A percentile compares a stretch with the other conserved stretches of the same genome.
These are phyloP conservation scores for Lethocerus indicus DNA, from an alignment of 1,140 invertebrate genomes.

Conservation along the genomic window DNA sequence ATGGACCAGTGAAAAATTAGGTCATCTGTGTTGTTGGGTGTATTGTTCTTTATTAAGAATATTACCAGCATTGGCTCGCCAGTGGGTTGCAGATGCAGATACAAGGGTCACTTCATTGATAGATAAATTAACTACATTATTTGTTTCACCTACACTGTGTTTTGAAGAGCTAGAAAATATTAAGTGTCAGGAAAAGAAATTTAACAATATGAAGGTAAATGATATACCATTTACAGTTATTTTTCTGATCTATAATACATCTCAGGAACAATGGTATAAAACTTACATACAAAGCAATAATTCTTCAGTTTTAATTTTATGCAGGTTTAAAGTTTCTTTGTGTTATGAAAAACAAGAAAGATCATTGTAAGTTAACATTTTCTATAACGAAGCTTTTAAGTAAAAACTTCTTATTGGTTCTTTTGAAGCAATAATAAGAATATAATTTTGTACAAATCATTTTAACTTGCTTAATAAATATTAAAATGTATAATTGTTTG, in stretches of 20 bases:
- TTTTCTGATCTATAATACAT: too few relatives aligned
- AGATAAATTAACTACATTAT: conserved; percentile 54
- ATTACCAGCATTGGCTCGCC: conserved; percentile 58
- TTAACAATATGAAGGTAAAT: conserved; percentile 54
- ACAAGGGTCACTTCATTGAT: conserved; percentile 46
- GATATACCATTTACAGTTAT: not conserved
- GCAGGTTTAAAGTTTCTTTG: too few relatives aligned
- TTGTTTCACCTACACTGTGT: conserved; percentile 53
- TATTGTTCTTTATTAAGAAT: conserved; percentile 42
- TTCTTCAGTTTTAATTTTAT: too few relatives aligned
- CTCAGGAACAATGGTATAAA: too few relatives aligned
- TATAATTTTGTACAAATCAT: too few relatives aligned
- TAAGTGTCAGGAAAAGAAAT: conserved; percentile 27
- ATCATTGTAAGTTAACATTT: too few relatives aligned
- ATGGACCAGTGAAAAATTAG: conserved; percentile 29
- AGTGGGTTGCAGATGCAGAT: conserved; percentile 63
- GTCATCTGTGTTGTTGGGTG: conserved; percentile 47
- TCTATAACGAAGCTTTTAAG: too few relatives aligned
- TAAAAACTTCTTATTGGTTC: too few relatives aligned
- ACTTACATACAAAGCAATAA: too few relatives aligned
- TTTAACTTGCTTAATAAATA: too few relatives aligned
- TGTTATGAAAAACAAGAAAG: too few relatives aligned
- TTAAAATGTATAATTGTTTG: conserved; percentile 4
- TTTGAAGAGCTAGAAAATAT: conserved; percentile 47
- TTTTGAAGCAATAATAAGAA: too few relatives aligned